Evolutionary conservation across 2,113 vertebrate genomes (phyloP).

Genomic region (Thinocorus orbignyianus): DNA sequence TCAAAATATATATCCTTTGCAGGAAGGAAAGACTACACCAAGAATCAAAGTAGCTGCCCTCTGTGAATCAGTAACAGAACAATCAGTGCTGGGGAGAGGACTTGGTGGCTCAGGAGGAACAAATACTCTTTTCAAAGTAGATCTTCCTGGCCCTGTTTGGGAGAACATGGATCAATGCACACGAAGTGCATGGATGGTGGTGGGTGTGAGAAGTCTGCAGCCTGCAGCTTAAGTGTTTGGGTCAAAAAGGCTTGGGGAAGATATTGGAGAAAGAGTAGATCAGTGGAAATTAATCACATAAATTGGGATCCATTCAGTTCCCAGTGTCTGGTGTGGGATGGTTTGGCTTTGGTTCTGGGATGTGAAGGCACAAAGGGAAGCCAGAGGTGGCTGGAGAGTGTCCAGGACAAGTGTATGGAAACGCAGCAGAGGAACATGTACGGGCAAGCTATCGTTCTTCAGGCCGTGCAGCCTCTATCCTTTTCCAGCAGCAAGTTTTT

Average conservation of each 20-base stretch:
- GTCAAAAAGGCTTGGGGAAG: not conserved
- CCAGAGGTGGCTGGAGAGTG: not conserved
- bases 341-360: not conserved
- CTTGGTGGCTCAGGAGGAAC: not conserved
- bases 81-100: not conserved
- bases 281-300: not conserved
- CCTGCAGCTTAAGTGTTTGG: not conserved
- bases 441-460: not conserved
- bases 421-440: not conserved
- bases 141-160: not conserved
- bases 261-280: not conserved
- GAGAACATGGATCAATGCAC: fast-evolving
- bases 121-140: not conserved
- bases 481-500: not conserved
- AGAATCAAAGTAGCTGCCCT: not conserved
- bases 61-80: not conserved
- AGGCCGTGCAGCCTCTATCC: not conserved
- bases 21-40: not conserved
- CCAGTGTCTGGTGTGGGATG: not conserved
- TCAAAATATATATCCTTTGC: not conserved
- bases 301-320: not conserved
- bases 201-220: not conserved
- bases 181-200: not conserved
- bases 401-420: not conserved
- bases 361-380: not conserved